phyloP scores from a whole-genome alignment of 2,888 invertebrate genomes.

The Trilocha varians region DNA sequence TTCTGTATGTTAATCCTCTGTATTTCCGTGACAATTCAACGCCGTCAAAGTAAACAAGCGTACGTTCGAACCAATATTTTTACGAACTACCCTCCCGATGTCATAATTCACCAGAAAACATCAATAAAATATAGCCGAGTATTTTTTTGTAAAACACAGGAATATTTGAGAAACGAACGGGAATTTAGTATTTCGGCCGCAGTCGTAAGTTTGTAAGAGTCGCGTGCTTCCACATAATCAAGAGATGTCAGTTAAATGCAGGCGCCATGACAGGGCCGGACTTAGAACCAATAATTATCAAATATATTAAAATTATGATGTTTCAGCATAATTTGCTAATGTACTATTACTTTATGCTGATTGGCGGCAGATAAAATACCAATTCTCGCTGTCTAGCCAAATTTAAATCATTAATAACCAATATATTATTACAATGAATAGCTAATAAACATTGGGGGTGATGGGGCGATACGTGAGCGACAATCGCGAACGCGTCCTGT shows the following conservation, averaged over 20 bases:
- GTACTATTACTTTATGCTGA: too few relatives aligned
- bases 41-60: neutral
- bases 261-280: neutral
- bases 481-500: too few relatives aligned
- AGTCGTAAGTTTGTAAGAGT: conserved; percentile 11
- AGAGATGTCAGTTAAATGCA: conserved; percentile 14
- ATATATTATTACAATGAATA: too few relatives aligned
- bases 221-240: conserved; percentile 28
- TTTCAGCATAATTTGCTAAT: too few relatives aligned
- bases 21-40: neutral
- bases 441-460: too few relatives aligned
- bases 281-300: neutral
- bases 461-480: too few relatives aligned
- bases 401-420: too few relatives aligned
- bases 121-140: conserved; percentile 11
- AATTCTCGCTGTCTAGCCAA: too few relatives aligned
- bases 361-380: too few relatives aligned
- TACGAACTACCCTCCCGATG: conserved; percentile 15
- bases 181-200: conserved; percentile 4
- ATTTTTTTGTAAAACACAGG: neutral
- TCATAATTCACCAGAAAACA: conserved; percentile 21
- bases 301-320: too few relatives aligned
- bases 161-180: neutral
- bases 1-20: too few relatives aligned
- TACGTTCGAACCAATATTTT: conserved; percentile 6